Conservation (phyloP, 2,797 vertebrate species). For the Hemitrygon akajei region DNA sequence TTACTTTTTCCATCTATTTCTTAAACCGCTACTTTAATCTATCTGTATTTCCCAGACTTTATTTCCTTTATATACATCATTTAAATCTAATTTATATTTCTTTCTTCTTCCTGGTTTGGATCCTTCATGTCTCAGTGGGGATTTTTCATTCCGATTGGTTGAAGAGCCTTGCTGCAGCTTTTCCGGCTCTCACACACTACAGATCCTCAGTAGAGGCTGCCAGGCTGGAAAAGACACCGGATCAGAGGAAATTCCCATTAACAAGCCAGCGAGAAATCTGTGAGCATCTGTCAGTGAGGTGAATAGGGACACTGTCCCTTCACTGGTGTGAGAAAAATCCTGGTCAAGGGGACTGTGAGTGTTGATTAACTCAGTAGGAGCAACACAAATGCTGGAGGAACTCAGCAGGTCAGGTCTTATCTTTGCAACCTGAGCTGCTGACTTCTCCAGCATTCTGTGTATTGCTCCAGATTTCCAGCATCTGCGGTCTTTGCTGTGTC, state of each 20-base stretch:
- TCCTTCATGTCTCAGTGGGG: too few relatives aligned
- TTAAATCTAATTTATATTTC: constrained; percentile 2
- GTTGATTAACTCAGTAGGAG: too few relatives aligned
- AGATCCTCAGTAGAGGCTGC: neutral
- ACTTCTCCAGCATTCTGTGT: too few relatives aligned
- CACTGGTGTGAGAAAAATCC: neutral
- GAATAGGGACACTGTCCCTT: neutral
- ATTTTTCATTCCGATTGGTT: too few relatives aligned
- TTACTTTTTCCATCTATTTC: neutral
- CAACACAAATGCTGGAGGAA: too few relatives aligned
- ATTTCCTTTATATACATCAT: neutral
- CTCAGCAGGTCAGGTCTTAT: too few relatives aligned
- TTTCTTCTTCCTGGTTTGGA: neutral
- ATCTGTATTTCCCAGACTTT: neutral
- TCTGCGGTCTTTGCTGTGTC: too few relatives aligned
- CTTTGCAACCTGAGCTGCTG: too few relatives aligned
- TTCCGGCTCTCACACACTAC: neutral
- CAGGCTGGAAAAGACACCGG: neutral
- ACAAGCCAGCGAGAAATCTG: neutral
- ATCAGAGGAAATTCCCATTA: neutral
- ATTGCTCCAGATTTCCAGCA: too few relatives aligned
- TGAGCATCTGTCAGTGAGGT: neutral
- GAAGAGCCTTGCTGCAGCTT: too few relatives aligned
- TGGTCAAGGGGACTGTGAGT: neutral
- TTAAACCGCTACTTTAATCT: neutral